These are phyloP conservation scores for Phalera bucephala DNA, from an alignment of 2,888 invertebrate genomes.

Conservation along the genomic window DNA sequence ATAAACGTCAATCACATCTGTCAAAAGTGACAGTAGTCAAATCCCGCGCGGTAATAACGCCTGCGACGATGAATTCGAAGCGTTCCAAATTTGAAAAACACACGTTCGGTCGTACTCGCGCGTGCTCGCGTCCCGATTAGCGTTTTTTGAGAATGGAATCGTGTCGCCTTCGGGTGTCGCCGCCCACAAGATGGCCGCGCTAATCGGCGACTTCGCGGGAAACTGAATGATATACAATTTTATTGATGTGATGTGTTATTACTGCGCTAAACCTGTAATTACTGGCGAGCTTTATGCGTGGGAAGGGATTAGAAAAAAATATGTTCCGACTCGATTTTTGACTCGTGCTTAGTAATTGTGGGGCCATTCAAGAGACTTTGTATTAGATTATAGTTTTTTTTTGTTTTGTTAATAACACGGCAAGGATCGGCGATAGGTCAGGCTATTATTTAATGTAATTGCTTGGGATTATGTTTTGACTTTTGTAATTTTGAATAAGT, in stretches of 20 bases:
- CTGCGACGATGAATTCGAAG: constrained; percentile 51
- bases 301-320: constrained; percentile 80
- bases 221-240: constrained; percentile 81
- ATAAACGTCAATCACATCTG: constrained; percentile 79
- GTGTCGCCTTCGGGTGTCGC: constrained; percentile 77
- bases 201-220: constrained; percentile 79
- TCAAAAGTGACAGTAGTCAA: constrained; percentile 80
- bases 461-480: constrained; percentile 18
- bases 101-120: constrained; percentile 73
- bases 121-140: constrained; percentile 80
- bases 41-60: constrained; percentile 73
- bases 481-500: not conserved
- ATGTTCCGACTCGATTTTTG: constrained; percentile 58
- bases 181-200: constrained; percentile 82
- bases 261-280: constrained; percentile 77
- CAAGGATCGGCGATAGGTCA: constrained; percentile 25
- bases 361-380: constrained; percentile 59
- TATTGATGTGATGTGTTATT: constrained; percentile 82
- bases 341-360: constrained; percentile 77
- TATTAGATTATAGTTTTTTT: constrained; percentile 61
- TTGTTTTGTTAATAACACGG: constrained; percentile 37
- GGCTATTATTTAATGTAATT: constrained; percentile 28
- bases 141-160: constrained; percentile 80
- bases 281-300: constrained; percentile 74
- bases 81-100: constrained; percentile 78